These are phyloP conservation scores for Penaeus vannamei DNA, from an alignment of 1,140 invertebrate species.

Conservation along the genomic window DNA sequence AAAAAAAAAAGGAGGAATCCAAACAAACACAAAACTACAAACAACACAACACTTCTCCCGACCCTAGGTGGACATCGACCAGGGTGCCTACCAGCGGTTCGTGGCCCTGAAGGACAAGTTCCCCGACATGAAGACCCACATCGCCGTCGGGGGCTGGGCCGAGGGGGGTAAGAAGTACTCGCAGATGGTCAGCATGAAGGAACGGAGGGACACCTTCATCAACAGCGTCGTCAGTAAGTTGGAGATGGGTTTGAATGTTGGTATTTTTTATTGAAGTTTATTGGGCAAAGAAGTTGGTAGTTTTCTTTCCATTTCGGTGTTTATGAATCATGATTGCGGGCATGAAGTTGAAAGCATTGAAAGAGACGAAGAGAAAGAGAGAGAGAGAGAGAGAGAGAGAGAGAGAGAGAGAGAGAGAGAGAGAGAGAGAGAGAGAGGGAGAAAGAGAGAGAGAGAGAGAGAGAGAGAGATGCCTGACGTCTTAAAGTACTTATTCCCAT, in stretches of 20 bases:
- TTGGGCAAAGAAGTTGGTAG: not conserved
- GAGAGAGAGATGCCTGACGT: not conserved
- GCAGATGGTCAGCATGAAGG: constrained; percentile 76
- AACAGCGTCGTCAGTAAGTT: constrained; percentile 67
- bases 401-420: constrained; percentile 11
- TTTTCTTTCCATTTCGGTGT: no score
- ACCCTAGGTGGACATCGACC: not conserved
- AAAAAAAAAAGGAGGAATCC: not conserved
- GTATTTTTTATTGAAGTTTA: not conserved
- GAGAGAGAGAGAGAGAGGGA: constrained; percentile 11
- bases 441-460: constrained; percentile 11
- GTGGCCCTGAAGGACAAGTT: constrained; percentile 80
- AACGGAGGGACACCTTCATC: constrained; percentile 67
- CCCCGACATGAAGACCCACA: constrained; percentile 81
- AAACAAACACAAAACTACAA: not conserved
- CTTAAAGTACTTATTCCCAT: no score
- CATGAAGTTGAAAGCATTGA: no score
- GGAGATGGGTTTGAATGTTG: not conserved
- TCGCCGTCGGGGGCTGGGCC: constrained; percentile 74
- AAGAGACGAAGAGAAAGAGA: not conserved
- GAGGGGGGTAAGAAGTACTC: constrained; percentile 72
- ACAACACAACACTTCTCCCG: not conserved
- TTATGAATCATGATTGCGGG: no score
- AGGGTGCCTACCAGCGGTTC: constrained; percentile 84
- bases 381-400: constrained; percentile 11